Conservation (phyloP, 2,888 invertebrate genomes). For the Acheta domesticus region DNA sequence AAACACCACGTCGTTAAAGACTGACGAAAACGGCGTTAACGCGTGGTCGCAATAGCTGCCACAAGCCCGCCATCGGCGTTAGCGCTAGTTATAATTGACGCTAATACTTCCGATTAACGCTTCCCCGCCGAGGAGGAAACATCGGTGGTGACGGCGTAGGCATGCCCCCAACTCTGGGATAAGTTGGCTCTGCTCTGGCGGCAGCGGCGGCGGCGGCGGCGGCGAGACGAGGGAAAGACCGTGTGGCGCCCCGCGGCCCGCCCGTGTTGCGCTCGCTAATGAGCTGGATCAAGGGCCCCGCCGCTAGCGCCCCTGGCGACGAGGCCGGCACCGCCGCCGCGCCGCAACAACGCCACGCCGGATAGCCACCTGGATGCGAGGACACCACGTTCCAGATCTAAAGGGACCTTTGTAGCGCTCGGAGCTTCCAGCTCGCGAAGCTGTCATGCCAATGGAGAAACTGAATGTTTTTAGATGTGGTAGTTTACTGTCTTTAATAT, state of each 20-base stretch:
- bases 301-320: not conserved
- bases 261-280: slow-evolving; percentile 4
- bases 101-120: not conserved
- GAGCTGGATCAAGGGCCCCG: slow-evolving; percentile 1
- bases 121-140: not conserved
- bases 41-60: not conserved
- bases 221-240: not conserved
- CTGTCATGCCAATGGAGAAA: too few relatives aligned
- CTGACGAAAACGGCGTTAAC: not conserved
- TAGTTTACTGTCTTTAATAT: too few relatives aligned
- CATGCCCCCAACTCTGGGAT: not conserved
- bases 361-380: not conserved
- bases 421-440: too few relatives aligned
- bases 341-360: not conserved
- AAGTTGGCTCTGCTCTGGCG: not conserved
- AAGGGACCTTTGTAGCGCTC: too few relatives aligned
- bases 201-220: not conserved
- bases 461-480: too few relatives aligned
- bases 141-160: not conserved
- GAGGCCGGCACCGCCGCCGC: not conserved
- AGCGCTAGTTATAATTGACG: not conserved
- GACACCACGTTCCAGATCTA: too few relatives aligned
- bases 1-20: not conserved
- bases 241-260: too few relatives aligned
- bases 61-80: not conserved